Evolutionary conservation across 2,888 invertebrate genomes (phyloP), one percentile per base, ranked within the genome.

Genomic region (Enoplolaimus lenunculus): DNA sequence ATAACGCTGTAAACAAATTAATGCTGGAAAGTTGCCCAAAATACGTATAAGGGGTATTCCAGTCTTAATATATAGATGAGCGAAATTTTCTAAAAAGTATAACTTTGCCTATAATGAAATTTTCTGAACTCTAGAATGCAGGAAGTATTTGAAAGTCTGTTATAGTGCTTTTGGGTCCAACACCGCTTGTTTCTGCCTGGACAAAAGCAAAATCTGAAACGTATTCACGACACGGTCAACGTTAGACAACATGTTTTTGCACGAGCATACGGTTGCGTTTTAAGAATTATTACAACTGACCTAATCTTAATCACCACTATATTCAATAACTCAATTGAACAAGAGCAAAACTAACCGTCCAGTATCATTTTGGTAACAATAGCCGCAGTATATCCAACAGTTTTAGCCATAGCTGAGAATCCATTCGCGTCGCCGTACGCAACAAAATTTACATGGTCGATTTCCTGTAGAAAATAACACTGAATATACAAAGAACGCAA

Each of bases 301-400:
- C 16, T 21, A 64, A n/a, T 21, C 65, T 64, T 21, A 64, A 21
- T n/a, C n/a, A 64, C 65, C 65, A 64, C n/a, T 21, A n/a, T n/a
- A 29, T 30, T 60, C 26, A 29, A 68, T 26, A 30, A 21, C n/a
- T 62, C 29, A 62, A 57, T 57, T 57, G 64, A 7, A 62, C 64
- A 13, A 7, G 13, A 33, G 31, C 16, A 71, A n/a, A n/a, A n/a
- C 81, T 81, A 82, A 90, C 94, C 95, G 82, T 94, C 93, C 21
- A 98, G 84, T 73, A 98, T 87, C 98, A 98, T 99, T 83, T 93
- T 93, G 0, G 93, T 88, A 0, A 95, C 93, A 76, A 98, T 97
- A 29, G 92, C 98, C 2, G 93, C 89, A 0, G 89, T 97, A 83
- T 88, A 91, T 30, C 93, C 93, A 7, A 93, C 93, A 7, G 91